Percentiles rank a stretch among this genome's conserved stretches.
phyloP scores from a whole-genome alignment of 2,888 invertebrate genomes.

The Agapetus fuscipes region DNA sequence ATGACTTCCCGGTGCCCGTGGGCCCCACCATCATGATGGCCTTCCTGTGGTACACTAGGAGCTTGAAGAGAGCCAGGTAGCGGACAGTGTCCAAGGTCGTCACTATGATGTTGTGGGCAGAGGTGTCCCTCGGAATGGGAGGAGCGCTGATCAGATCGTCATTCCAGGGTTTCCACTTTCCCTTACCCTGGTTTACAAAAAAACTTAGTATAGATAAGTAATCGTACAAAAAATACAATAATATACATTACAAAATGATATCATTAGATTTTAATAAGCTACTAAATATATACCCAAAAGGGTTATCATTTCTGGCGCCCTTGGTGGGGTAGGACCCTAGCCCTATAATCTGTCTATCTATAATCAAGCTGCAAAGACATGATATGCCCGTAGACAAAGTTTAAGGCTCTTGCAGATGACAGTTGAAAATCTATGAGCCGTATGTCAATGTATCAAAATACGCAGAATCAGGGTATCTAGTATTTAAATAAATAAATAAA shows the following conservation, averaged over 20 bases:
- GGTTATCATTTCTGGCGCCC: too few species aligned
- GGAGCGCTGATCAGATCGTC: slow-evolving; percentile 70
- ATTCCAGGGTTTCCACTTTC: slow-evolving; percentile 88
- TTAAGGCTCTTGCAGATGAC: too few species aligned
- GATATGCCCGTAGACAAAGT: too few species aligned
- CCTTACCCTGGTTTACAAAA: slow-evolving; percentile 69
- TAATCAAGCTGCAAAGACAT: too few species aligned
- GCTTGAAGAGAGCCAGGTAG: slow-evolving; percentile 66
- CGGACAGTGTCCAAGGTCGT: slow-evolving; percentile 86
- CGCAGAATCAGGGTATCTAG: too few species aligned
- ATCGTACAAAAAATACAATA: neutral
- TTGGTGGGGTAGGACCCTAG: too few species aligned
- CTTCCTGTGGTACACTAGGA: slow-evolving; percentile 73
- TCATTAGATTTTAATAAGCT: too few species aligned
- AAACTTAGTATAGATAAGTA: neutral
- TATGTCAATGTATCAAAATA: too few species aligned
- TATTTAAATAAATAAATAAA: slow-evolving; percentile 4
- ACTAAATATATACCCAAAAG: too few species aligned
- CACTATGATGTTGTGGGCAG: slow-evolving; percentile 91
- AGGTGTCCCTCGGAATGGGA: slow-evolving; percentile 77
- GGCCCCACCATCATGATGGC: slow-evolving; percentile 84
- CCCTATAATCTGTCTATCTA: too few species aligned
- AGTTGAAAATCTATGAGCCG: too few species aligned
- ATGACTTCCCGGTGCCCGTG: slow-evolving; percentile 92
- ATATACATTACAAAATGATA: neutral